Base-by-base conservation (phyloP, 2,888 invertebrate genomes). In the Dorcus hopei region DNA sequence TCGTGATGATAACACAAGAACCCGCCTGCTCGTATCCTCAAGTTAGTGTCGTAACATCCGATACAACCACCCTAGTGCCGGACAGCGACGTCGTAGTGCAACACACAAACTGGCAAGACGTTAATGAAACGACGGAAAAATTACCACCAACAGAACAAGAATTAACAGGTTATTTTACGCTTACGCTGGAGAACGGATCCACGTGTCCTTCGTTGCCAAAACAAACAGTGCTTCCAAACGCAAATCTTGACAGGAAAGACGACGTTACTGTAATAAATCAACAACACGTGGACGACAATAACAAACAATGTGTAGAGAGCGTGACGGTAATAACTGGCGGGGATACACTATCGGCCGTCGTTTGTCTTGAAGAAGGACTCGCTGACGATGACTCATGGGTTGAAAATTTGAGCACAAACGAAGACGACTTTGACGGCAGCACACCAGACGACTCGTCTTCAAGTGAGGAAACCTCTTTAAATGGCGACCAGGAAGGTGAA, bases 331-430 rank as follows among this genome's bases (percentile, higher is more conserved):
- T 87, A 74, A 87, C 87, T 70, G 87, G 87, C 72, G 83, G 83
- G 73, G 85, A 87, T 75, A 87, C 88, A 70, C 81, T 88, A 74
- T 87, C 87, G 65, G 87, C 87, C 52, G 86, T 87, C 54, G 85
- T 88, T 62, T 88, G 88, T 70, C 84, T 92, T 64, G 93, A 93
- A 78, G 93, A 93, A 80, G 93, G 92, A 64, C 80, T 93, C 58
- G 93, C 93, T 52, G 93, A 93, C 74, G 93, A 93, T 78, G 93
- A 94, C 76, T 93, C 93, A 61, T 93, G 93, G 93, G 93, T 93
- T 63, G 93, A 93, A 78, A 93, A 93, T 76, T 83, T 91, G 63
- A 91, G 91, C 70, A 88, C 90, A 75, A 89, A 89, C 71, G 90
- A 89, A 68, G 84, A 84, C 38, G 79, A 81, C 50, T 81, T 81